Base-by-base conservation (phyloP, 2,113 vertebrate species). In the Brienomyrus longianalis region DNA sequence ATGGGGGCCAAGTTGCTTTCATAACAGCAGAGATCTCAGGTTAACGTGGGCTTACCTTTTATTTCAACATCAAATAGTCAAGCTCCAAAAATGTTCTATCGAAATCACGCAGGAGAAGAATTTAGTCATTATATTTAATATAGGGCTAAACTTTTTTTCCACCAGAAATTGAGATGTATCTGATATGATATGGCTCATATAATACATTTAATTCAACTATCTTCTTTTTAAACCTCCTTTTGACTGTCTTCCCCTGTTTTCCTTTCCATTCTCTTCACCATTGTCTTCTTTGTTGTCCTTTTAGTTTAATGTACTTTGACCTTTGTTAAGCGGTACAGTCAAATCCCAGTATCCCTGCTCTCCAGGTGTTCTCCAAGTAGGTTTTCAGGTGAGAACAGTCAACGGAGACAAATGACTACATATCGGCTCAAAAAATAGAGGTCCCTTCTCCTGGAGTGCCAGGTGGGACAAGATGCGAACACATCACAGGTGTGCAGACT, bases 291-390 rank as follows among this genome's bases (percentile, higher is more conserved):
- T n/a, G 19, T 87, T 43, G 54, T 31, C 45, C 13, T n/a, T 56
- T 27, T 13, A 87, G n/a, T 88, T 35, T 70, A 77, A 45, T 56
- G 74, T 39, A 87, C 62, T 43, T 70, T 66, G 77, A 48, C 45
- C 45, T 43, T 66, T 66, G 31, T 91, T 90, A 17, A 52, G 8
- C 9, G 5, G 62, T 50, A 4, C 45, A 86, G 77, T 19, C 90
- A 45, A n/a, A 80, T 62, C 88, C 88, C 89, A 39, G 10, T n/a
- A 39, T 88, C 59, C 62, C 23, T 59, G 9, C 48, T 59, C 52
- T 84, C 47, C 74, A 85, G 87, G 48, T 87, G 83, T 89, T 92
- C 91, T 88, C 74, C 89, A 54, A 66, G 90, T 19, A 83, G 77
- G 74, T 31, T 52, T 83, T 15, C 27, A 74, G 91, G 27, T 91